These are phyloP conservation scores for Montipora efflorescens DNA, from an alignment of 64 coral and sea anemone species.

Conservation along the genomic window DNA sequence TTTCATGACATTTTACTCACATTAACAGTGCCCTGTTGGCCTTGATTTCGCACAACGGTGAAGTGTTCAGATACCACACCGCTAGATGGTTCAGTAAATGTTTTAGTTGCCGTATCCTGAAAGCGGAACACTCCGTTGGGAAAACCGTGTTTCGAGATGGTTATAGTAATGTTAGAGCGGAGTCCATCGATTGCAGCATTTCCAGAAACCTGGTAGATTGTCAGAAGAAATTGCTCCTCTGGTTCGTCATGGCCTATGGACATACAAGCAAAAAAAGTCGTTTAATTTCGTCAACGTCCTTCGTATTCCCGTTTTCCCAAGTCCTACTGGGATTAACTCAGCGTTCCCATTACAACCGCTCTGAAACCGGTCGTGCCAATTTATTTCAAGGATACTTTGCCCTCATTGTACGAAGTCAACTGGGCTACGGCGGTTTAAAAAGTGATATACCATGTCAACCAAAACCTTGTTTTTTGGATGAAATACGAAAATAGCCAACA, in stretches of 20 bases:
- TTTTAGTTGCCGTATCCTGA: slow-evolving; percentile 45
- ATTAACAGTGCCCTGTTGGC: slow-evolving; percentile 74
- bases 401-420: too few relatives aligned
- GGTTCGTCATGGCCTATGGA: slow-evolving; percentile 76
- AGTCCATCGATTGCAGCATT: slow-evolving; percentile 81
- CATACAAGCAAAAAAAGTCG: background rate
- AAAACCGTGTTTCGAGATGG: slow-evolving; percentile 81
- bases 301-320: background rate
- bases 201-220: slow-evolving; percentile 75
- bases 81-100: slow-evolving; percentile 61
- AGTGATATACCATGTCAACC: too few relatives aligned
- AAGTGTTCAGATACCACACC: slow-evolving; percentile 43
- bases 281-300: background rate
- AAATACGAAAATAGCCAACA: too few relatives aligned
- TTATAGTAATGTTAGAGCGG: slow-evolving; percentile 87
- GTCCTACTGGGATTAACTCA: too few relatives aligned
- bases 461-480: too few relatives aligned
- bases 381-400: too few relatives aligned
- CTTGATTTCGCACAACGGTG: slow-evolving; percentile 68
- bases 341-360: too few relatives aligned
- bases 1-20: slow-evolving; percentile 13
- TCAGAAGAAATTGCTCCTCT: slow-evolving; percentile 80
- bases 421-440: too few relatives aligned
- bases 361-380: too few relatives aligned
- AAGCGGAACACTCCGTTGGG: slow-evolving; percentile 94